phyloP scores from a whole-genome alignment of 2,113 vertebrate species.

The Hippocampus mohnikei region DNA sequence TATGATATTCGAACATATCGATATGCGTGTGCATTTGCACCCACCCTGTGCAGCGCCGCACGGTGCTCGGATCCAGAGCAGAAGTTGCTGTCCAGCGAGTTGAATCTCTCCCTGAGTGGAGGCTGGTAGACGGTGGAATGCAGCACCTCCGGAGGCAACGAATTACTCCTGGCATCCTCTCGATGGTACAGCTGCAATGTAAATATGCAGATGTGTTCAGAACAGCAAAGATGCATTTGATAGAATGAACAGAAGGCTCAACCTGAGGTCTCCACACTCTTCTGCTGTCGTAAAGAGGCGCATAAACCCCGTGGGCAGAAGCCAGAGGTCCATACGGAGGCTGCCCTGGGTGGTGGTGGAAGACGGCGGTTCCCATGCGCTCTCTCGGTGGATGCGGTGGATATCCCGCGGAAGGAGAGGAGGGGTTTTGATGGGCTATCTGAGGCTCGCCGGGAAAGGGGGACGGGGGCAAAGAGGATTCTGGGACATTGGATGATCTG shows the following conservation, averaged over 20 bases:
- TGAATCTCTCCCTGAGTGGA: conserved; percentile 89
- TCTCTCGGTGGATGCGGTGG: conserved; percentile 83
- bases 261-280: conserved; percentile 89
- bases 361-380: conserved; percentile 78
- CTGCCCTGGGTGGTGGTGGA: conserved; percentile 75
- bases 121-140: conserved; percentile 89
- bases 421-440: conserved; percentile 56
- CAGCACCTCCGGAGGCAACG: conserved; percentile 91
- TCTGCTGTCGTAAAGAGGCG: conserved; percentile 92
- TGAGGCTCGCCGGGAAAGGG: conserved; percentile 53
- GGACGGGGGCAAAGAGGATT: conserved; percentile 84
- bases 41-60: conserved; percentile 83
- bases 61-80: conserved; percentile 84
- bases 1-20: no score
- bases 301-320: conserved; percentile 84
- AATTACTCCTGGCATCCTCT: conserved; percentile 93
- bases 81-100: conserved; percentile 91
- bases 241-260: background rate
- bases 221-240: background rate
- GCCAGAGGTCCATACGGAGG: conserved; percentile 80
- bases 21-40: conserved; percentile 18
- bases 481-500: conserved; percentile 83
- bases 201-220: background rate
- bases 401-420: conserved; percentile 78
- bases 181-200: conserved; percentile 82